phyloP scores from a whole-genome alignment of 2,113 vertebrate genomes.

The Polypterus bichir region DNA sequence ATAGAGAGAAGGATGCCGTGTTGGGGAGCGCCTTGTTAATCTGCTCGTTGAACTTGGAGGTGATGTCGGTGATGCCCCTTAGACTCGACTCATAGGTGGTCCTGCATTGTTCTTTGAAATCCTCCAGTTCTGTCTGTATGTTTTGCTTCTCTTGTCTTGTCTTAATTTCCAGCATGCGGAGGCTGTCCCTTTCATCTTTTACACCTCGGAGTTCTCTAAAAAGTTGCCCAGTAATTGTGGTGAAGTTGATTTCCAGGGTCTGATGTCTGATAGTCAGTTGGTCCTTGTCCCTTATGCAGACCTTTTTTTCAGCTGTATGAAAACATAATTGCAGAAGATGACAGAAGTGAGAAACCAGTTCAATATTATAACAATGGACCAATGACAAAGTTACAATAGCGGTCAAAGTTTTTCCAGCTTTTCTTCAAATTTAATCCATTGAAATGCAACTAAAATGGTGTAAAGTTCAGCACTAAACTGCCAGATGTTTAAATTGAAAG shows the following conservation, averaged over 20 bases:
- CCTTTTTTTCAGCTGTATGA: constrained; percentile 29
- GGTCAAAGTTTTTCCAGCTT: too few relatives aligned
- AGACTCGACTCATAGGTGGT: constrained; percentile 47
- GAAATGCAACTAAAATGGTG: too few relatives aligned
- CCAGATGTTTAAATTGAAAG: too few relatives aligned
- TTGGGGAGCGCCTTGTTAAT: constrained; percentile 46
- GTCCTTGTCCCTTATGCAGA: constrained; percentile 21
- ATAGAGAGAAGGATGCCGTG: constrained; percentile 48
- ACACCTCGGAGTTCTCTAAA: constrained; percentile 29
- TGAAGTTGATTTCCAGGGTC: constrained; percentile 43
- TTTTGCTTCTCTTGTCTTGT: constrained; percentile 29
- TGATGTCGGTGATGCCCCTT: constrained; percentile 45
- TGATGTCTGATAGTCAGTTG: constrained; percentile 32
- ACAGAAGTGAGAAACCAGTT: too few relatives aligned
- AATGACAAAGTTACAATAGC: too few relatives aligned
- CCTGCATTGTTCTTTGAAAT: constrained; percentile 49
- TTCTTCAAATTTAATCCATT: too few relatives aligned
- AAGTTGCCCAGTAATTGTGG: constrained; percentile 25
- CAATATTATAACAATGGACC: too few relatives aligned
- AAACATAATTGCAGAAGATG: constrained; percentile 1
- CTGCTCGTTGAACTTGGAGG: constrained; percentile 37
- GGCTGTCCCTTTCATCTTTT: constrained; percentile 25
- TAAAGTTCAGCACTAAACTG: too few relatives aligned
- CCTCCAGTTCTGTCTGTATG: constrained; percentile 30
- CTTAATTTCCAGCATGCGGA: constrained; percentile 15